Conservation (phyloP, 2,113 vertebrate genomes). For the Elgaria multicarinata region DNA sequence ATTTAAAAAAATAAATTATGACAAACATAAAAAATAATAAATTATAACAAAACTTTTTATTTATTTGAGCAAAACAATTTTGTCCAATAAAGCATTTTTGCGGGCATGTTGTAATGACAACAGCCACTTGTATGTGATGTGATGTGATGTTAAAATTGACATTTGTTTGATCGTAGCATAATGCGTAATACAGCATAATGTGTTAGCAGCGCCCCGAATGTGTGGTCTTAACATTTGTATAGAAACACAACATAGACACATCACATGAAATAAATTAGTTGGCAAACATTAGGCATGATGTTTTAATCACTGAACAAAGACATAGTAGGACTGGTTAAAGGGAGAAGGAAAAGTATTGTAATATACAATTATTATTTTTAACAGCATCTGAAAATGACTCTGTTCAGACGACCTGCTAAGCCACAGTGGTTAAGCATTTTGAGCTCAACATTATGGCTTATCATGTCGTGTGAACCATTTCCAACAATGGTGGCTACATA, state of each 20-base stretch:
- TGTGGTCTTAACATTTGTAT: slow-evolving; percentile 75
- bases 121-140: slow-evolving; percentile 69
- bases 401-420: too few species aligned
- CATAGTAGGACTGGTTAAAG: fast-evolving
- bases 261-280: slow-evolving; percentile 45
- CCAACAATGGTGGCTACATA: too few species aligned
- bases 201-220: slow-evolving; percentile 75
- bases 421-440: too few species aligned
- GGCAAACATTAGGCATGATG: slow-evolving; percentile 51
- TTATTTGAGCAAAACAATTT: slow-evolving; percentile 73
- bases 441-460: too few species aligned
- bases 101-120: slow-evolving; percentile 77
- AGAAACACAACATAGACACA: slow-evolving; percentile 38
- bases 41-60: slow-evolving; percentile 74
- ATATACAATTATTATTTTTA: not conserved
- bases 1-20: slow-evolving; percentile 67
- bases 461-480: too few species aligned
- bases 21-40: slow-evolving; percentile 56
- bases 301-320: not conserved
- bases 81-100: slow-evolving; percentile 83
- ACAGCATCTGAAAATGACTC: not conserved
- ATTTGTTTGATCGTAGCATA: slow-evolving; percentile 72
- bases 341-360: not conserved
- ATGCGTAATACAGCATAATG: slow-evolving; percentile 62
- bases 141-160: slow-evolving; percentile 73